Evolutionary conservation across 2,797 vertebrate genomes (phyloP), one percentile per base, ranked within the genome.

Genomic region (Phataginus tricuspis): DNA sequence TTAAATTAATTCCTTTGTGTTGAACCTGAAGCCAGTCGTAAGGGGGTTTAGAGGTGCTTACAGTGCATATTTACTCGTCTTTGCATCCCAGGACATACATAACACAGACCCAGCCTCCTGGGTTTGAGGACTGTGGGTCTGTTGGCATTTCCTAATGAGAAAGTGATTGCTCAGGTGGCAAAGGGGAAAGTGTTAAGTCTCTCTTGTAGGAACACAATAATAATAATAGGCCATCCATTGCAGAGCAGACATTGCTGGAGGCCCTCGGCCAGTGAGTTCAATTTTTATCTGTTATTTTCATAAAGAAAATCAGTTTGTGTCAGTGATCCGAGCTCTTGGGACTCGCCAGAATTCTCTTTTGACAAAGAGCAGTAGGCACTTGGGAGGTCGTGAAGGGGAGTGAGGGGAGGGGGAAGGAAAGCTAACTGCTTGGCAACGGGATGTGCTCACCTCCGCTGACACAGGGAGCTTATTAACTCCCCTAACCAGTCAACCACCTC

Each of bases 61-160:
- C 27, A 1, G 1, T 13, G 11, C 0, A 0, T 31, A 51, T 45
- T 51, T 59, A 42, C 42, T 25, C 4, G 10, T n/a, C 34, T 23
- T 25, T 7, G 15, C 16, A 27, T 27, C 42, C 31, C 27, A 21
- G 5, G 3, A 14, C 59, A 25, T 7, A 12, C 31, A 25, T 72
- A 37, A 31, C 39, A 74, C 37, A 49, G 34, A 14, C 12, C 68
- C 34, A 25, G 49, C 21, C 57, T 85, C 59, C 59, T 7, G 78
- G 23, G 49, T 9, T 25, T n/a, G 45, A 15, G 57, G 29, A 11
- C 63, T 5, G 13, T 59, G 79, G 11, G 2, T 5, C 39, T n/a
- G 31, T 51, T 0, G 1, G 37, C 12, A 37, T 39, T 64, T 75
- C 53, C 23, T 57, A 79, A 49, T n/a, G 53, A 80, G 64, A 57